Evolutionary conservation across 2,888 invertebrate genomes (phyloP).

Genomic region (Cylindroiulus punctatus): DNA sequence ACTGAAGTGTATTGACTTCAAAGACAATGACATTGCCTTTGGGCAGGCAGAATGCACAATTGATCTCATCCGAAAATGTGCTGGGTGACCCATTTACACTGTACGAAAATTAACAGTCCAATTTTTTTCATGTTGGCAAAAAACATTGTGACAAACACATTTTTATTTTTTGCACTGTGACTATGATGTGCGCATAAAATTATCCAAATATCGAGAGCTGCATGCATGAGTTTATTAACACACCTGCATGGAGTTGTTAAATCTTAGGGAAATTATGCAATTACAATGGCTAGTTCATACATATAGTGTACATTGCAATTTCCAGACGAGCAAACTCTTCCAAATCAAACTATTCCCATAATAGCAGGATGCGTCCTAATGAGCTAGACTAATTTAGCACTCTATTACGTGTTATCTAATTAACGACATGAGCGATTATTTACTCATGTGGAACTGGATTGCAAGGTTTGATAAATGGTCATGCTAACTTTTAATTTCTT

Average conservation of each 20-base stretch:
- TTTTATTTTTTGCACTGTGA: background rate
- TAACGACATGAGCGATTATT: background rate
- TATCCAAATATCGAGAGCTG: background rate
- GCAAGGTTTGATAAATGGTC: background rate
- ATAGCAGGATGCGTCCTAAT: background rate
- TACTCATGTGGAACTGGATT: background rate
- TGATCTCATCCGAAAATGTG: conserved; percentile 30
- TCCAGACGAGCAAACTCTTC: background rate
- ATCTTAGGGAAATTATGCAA: background rate
- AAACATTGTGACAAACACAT: background rate
- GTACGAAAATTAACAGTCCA: conserved; percentile 25
- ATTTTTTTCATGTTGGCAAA: background rate
- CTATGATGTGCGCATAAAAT: background rate
- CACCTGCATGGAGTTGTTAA: background rate
- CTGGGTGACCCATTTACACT: conserved; percentile 37
- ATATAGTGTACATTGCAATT: background rate
- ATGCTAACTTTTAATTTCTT: no score
- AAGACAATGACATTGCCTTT: conserved; percentile 39
- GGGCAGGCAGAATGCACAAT: background rate
- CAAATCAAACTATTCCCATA: background rate
- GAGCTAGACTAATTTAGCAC: background rate
- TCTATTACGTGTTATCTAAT: background rate
- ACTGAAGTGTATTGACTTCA: conserved; percentile 25
- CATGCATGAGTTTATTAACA: background rate
- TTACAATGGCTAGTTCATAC: background rate